Evolutionary conservation across 2,888 invertebrate species (phyloP), one percentile per base, ranked within the genome.

Genomic region (Sphaerophoria rueppellii): DNA sequence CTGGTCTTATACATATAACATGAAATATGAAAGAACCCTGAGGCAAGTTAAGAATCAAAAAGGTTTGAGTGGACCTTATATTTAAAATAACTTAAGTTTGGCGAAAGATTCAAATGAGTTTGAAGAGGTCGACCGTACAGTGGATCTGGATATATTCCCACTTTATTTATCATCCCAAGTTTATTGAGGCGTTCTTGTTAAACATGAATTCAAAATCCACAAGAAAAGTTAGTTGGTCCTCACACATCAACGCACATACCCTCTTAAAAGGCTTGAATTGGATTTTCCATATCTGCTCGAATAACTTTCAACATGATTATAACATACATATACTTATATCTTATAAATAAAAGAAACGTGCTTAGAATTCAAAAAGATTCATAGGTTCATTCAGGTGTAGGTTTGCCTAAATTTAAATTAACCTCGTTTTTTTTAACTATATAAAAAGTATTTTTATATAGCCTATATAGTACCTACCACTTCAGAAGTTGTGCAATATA

Each of bases 121-220:
- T 24, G 24, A 24, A 24, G 24, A 24, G 24, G 24, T 24, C 24
- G 24, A 24, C 24, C 24, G 2, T 24, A 24, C 24, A 24, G 2
- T 24, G 24, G 24, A 24, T 24, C 1, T 24, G 24, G 24, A 24
- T 24, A 24, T 24, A 24, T 24, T 24, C 24, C 24, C 24, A 24
- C 24, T 24, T 24, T 24, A 24, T 24, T 24, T 24, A 24, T 24
- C 24, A 43, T 6, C 37, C 40, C n/a, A 32, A 43, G 32, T 60
- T 43, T 7, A 60, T 60, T 60, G 12, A 60, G 16, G 24, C 60
- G 43, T 40, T 24, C 24, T 43, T 60, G 60, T 60, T 43, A 12
- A 60, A 60, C 60, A 60, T 60, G 43, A 60, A 16, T 60, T 46
- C 32, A 7, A 60, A 60, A 60, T 60, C 60, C 60, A 35, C 40